Evolutionary conservation across 2,797 vertebrate species (phyloP).

Genomic region (Bryconaethiops microstoma): DNA sequence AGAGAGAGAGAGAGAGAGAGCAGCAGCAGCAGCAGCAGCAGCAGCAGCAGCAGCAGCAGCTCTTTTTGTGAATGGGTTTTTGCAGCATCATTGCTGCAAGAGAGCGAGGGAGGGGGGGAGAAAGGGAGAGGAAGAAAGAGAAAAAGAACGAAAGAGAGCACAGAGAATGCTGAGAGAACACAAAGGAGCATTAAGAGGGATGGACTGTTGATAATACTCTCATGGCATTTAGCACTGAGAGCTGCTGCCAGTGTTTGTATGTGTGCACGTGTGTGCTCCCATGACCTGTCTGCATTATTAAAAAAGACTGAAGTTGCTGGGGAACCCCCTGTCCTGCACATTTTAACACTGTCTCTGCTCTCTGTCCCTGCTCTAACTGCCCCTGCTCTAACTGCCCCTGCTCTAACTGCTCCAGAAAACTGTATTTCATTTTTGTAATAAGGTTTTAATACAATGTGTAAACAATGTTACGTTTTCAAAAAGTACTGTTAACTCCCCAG

Average conservation of each 20-base stretch:
- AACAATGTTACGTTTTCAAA: too few relatives aligned
- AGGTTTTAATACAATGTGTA: too few relatives aligned
- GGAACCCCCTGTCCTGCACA: too few relatives aligned
- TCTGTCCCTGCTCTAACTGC: too few relatives aligned
- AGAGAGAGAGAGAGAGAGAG: not conserved
- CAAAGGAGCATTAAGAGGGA: not conserved
- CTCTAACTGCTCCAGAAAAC: too few relatives aligned
- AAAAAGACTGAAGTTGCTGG: too few relatives aligned
- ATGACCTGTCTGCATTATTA: too few relatives aligned
- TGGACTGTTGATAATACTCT: not conserved
- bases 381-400: too few relatives aligned
- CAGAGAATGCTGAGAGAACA: slow-evolving; percentile 8
- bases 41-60: not conserved
- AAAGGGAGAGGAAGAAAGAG: not conserved
- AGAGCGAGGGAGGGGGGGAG: not conserved
- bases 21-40: too few relatives aligned
- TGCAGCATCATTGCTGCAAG: slow-evolving; percentile 48
- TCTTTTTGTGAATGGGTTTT: slow-evolving; percentile 43
- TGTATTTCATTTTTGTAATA: too few relatives aligned
- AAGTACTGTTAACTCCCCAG: too few relatives aligned
- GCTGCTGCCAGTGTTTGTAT: not conserved
- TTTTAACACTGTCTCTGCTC: too few relatives aligned
- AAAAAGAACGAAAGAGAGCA: not conserved
- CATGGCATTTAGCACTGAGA: not conserved
- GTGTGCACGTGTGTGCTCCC: not conserved